phyloP scores from a whole-genome alignment of 1,140 invertebrate species.

The Ceratoteleas bidentatus region DNA sequence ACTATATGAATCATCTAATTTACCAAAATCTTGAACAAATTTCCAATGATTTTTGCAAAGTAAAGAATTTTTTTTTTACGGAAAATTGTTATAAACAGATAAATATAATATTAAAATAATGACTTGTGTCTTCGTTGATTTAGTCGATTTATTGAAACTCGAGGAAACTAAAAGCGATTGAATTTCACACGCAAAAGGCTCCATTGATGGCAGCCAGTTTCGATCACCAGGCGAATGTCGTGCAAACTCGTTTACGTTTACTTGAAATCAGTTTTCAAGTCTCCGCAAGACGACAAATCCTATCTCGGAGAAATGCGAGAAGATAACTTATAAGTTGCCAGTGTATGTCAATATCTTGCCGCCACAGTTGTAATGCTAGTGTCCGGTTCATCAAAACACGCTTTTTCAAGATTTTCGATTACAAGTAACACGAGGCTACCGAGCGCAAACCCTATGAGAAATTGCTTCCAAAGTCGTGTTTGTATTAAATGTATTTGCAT shows the following conservation, averaged over 20 bases:
- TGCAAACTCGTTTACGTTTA: neutral
- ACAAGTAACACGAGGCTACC: slow-evolving; percentile 7
- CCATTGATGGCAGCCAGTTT: neutral
- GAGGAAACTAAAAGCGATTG: too few relatives aligned
- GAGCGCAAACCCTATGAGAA: neutral
- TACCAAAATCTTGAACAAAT: too few relatives aligned
- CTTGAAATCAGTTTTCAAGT: slow-evolving; percentile 12
- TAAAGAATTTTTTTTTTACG: too few relatives aligned
- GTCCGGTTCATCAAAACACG: slow-evolving; percentile 33
- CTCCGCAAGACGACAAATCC: slow-evolving; percentile 23
- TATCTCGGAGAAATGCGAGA: slow-evolving; percentile 34
- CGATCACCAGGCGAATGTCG: neutral
- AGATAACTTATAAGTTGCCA: slow-evolving; percentile 70
- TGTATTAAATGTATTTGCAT: too few relatives aligned
- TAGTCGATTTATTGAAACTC: too few relatives aligned
- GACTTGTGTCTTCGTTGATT: too few relatives aligned
- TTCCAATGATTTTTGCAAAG: too few relatives aligned
- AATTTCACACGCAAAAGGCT: too few relatives aligned
- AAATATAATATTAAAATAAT: too few relatives aligned
- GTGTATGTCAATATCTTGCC: slow-evolving; percentile 56
- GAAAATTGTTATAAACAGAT: too few relatives aligned
- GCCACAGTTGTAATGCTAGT: slow-evolving; percentile 32
- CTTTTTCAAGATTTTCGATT: slow-evolving; percentile 28
- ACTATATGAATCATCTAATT: too few relatives aligned
- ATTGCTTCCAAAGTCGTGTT: too few relatives aligned